Base-by-base conservation (phyloP, 2,113 vertebrate genomes). In the Pipra filicauda region DNA sequence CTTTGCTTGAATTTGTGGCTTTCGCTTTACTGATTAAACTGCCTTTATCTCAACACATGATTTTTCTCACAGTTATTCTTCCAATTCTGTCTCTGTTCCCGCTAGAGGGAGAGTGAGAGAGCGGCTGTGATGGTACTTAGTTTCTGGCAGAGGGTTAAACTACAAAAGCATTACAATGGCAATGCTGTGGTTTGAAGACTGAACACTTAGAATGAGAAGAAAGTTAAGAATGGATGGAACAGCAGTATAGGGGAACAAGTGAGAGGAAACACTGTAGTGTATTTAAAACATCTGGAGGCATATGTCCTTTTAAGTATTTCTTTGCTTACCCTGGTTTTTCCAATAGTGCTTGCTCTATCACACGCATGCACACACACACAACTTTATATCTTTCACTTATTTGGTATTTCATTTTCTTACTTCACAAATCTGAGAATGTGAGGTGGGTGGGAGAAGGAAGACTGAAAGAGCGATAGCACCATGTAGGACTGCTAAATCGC, bases 331-430 rank as follows among this genome's bases (percentile, higher is more conserved):
- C 73, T 72, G 17, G 6, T 66, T 74, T 54, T 73, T 77, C 7
- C 33, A 49, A 54, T 22, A 66, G 9, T 30, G 9, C 12, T 75
- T 87, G 27, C 8, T 78, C 58, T 74, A 59, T 52, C 10, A 14
- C 43, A 33, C 15, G 31, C 9, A 28, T 19, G 8, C 37, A 30
- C 3, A 26, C 12, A 18, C 4, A 52, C 4, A 17, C 0, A 2
- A 12, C 19, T 71, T 75, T 57, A 26, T 6, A 24, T 23, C 24
- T 75, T 58, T 67, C 7, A 23, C 4, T 76, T 75, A 24, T 11
- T 81, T 16, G 30, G 2, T 31, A 33, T 58, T 91, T 88, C 10
- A 7, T 55, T 46, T 72, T 46, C 24, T 77, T 73, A 35, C 6
- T 57, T 5, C 14, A 15, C 12, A 11, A 57, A 30, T 39, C 44